These are phyloP conservation scores for Pelvicachromis taeniatus DNA, from an alignment of 2,113 vertebrate genomes.

Conservation along the genomic window DNA sequence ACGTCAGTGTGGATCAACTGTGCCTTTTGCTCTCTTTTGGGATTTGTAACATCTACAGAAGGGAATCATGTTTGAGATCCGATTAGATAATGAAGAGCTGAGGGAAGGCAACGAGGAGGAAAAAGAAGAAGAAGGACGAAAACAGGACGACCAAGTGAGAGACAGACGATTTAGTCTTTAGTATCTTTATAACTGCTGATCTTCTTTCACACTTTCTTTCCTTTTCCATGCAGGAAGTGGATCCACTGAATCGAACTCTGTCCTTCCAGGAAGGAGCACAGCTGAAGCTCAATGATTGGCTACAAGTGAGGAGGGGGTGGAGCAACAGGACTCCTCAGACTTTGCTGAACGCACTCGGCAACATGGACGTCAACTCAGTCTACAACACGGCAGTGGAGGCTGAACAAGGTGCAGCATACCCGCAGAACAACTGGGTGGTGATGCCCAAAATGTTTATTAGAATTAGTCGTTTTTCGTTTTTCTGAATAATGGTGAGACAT, in stretches of 20 bases:
- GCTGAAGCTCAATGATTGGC: conserved; percentile 58
- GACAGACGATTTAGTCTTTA: not conserved
- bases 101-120: conserved; percentile 36
- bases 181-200: not conserved
- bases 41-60: conserved; percentile 61
- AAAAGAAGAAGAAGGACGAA: not conserved
- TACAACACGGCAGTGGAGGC: conserved; percentile 10
- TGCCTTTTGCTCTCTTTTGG: not conserved
- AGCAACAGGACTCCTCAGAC: conserved; percentile 67
- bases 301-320: conserved; percentile 62
- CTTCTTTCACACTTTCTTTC: not conserved
- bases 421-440: not conserved
- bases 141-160: conserved; percentile 1
- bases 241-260: conserved; percentile 69
- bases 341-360: conserved; percentile 71
- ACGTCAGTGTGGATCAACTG: not conserved
- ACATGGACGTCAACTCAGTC: conserved; percentile 61
- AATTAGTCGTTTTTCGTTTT: not conserved
- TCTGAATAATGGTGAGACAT: not conserved
- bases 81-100: conserved; percentile 63
- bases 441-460: not conserved
- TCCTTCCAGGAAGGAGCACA: conserved; percentile 68
- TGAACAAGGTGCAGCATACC: conserved; percentile 27
- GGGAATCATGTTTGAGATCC: conserved; percentile 88
- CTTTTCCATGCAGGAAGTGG: conserved; percentile 55